Conservation (phyloP, 1,140 invertebrate genomes). For the Ridgeia piscesae region DNA sequence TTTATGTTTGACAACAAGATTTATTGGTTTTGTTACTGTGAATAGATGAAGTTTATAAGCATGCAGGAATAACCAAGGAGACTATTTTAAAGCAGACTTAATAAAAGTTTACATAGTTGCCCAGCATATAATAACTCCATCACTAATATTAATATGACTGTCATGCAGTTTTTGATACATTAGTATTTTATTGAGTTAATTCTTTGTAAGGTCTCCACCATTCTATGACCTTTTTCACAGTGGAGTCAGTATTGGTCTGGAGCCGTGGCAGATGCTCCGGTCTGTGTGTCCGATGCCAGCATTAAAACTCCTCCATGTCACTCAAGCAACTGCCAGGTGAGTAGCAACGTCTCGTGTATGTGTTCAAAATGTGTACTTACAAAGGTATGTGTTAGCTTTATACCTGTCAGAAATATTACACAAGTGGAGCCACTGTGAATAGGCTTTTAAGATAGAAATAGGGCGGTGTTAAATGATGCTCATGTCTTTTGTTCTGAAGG, state of each 20-base stretch:
- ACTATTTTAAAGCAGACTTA: not conserved
- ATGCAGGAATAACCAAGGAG: too few relatives aligned
- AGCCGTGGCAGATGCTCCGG: conserved; percentile 50
- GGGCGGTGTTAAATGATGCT: too few relatives aligned
- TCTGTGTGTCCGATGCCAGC: conserved; percentile 46
- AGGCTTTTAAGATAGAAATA: too few relatives aligned
- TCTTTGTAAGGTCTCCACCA: too few relatives aligned
- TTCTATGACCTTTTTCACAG: too few relatives aligned
- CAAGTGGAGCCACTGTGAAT: too few relatives aligned
- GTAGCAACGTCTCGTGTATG: not conserved
- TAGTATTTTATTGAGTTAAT: too few relatives aligned
- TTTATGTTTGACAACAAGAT: not conserved
- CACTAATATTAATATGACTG: not conserved
- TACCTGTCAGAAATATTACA: too few relatives aligned
- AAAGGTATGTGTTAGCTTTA: too few relatives aligned
- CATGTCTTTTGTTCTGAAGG: too few relatives aligned
- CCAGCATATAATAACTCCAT: not conserved
- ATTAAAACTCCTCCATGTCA: conserved; percentile 45
- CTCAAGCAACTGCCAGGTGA: conserved; percentile 43
- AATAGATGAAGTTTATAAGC: not conserved
- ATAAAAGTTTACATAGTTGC: not conserved
- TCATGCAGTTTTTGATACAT: too few relatives aligned
- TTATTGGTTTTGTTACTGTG: not conserved
- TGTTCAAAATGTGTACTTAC: not conserved
- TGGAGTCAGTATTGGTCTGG: conserved; percentile 43